phyloP scores from a whole-genome alignment of 1,140 invertebrate species.

The Hycleus phaleratus region DNA sequence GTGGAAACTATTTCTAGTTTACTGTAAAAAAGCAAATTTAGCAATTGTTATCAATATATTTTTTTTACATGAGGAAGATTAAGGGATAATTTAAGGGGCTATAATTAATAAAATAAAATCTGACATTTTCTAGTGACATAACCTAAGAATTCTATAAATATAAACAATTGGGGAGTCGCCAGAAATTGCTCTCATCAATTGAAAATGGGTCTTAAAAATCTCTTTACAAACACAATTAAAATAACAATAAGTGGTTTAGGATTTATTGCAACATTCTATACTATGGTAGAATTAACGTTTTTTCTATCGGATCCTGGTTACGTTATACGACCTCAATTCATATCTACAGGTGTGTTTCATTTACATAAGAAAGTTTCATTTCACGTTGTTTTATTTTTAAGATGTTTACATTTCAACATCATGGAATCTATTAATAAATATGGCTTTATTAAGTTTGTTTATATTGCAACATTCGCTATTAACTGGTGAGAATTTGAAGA shows the following conservation, averaged over 20 bases:
- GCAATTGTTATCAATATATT: no score
- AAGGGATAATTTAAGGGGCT: no score
- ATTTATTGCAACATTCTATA: conserved; percentile 5
- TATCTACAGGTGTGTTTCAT: neutral
- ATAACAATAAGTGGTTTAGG: neutral
- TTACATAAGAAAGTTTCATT: neutral
- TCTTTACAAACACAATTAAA: neutral
- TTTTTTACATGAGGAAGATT: no score
- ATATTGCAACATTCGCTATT: conserved; percentile 34
- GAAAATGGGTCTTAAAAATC: neutral
- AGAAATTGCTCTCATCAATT: no score
- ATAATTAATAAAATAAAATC: no score
- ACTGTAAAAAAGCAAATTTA: no score
- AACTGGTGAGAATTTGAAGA: conserved; percentile 26
- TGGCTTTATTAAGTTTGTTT: conserved; percentile 31
- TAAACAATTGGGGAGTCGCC: no score
- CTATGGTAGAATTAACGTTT: conserved; percentile 6
- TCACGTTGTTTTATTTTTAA: conserved; percentile 6
- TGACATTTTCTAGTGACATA: no score
- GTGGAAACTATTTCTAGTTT: no score
- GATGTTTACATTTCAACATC: conserved; percentile 24
- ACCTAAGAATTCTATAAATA: no score
- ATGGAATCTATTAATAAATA: conserved; percentile 29
- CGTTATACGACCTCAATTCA: neutral
- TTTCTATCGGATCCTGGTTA: conserved; percentile 9